These are phyloP conservation scores for Chrysolina americana DNA, from an alignment of 2,888 invertebrate genomes.

Conservation along the genomic window DNA sequence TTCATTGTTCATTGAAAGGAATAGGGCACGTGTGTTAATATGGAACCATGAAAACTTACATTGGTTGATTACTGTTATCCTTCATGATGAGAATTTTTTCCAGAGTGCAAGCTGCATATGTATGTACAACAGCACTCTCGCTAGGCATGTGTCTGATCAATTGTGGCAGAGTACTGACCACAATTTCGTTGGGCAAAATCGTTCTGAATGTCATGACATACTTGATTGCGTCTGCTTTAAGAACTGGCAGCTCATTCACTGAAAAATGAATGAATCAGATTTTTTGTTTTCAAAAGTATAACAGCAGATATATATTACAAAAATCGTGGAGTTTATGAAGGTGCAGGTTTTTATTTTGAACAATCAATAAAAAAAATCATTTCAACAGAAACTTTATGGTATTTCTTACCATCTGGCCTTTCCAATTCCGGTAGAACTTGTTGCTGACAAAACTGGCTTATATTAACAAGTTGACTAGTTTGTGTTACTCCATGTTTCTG, in stretches of 20 bases:
- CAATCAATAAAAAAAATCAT: no score
- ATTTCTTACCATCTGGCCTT: conserved; percentile 76
- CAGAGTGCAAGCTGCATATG: conserved; percentile 93
- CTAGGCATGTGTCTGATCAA: conserved; percentile 84
- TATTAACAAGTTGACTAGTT: conserved; percentile 90
- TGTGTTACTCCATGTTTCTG: conserved; percentile 93
- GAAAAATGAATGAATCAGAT: conserved; percentile 61
- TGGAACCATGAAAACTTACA: conserved; percentile 69
- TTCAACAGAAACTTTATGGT: background rate
- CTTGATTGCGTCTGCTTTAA: conserved; percentile 97
- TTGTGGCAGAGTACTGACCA: conserved; percentile 83
- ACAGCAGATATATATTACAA: no score
- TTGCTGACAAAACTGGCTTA: conserved; percentile 89
- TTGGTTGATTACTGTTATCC: conserved; percentile 72
- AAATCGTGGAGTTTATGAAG: no score
- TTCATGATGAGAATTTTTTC: conserved; percentile 90
- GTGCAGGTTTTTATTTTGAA: no score
- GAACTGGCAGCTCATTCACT: conserved; percentile 90
- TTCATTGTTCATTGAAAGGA: no score
- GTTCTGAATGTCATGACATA: conserved; percentile 97
- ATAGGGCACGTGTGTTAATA: background rate
- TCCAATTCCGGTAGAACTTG: conserved; percentile 91
- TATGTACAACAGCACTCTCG: conserved; percentile 90
- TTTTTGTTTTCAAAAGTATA: no score
- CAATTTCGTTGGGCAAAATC: conserved; percentile 84